Evolutionary conservation across 2,888 invertebrate species (phyloP).

Genomic region (Lypha dubia): DNA sequence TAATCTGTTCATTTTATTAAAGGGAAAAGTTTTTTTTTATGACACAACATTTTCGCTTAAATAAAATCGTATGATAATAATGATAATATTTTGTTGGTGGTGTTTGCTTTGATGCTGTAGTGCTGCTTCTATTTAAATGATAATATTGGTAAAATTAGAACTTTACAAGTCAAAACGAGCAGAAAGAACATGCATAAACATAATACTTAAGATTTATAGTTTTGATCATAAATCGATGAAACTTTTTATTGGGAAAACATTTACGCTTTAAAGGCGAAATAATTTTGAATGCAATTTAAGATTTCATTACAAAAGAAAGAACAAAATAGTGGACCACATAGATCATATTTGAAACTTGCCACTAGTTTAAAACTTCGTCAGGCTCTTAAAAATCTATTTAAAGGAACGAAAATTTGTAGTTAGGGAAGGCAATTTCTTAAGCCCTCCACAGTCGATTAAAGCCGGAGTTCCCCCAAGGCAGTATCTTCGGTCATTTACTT

Average conservation of each 20-base stretch:
- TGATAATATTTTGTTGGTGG: conserved; percentile 50
- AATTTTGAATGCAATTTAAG: neutral
- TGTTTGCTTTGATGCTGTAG: neutral
- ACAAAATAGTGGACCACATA: neutral
- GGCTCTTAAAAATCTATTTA: too few relatives aligned
- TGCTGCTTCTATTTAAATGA: conserved; percentile 53
- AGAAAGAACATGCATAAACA: conserved; percentile 51
- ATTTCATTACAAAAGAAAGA: neutral
- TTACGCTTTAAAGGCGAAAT: neutral
- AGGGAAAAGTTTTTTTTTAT: conserved; percentile 68
- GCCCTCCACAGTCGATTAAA: too few relatives aligned
- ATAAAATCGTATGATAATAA: conserved; percentile 55
- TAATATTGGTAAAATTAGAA: conserved; percentile 65
- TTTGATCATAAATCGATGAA: conserved; percentile 62
- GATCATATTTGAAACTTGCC: too few relatives aligned
- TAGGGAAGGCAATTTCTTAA: too few relatives aligned
- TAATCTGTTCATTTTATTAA: conserved; percentile 69
- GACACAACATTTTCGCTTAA: conserved; percentile 62
- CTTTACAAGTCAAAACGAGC: conserved; percentile 54
- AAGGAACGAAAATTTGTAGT: too few relatives aligned
- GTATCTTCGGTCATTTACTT: too few relatives aligned
- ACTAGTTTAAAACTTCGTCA: too few relatives aligned
- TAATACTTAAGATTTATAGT: conserved; percentile 62
- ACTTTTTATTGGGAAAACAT: conserved; percentile 30
- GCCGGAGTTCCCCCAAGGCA: too few relatives aligned